Percentiles rank a stretch among this genome's conserved stretches.
phyloP scores from a whole-genome alignment of 2,888 invertebrate species.

The Palloptera scutellata region DNA sequence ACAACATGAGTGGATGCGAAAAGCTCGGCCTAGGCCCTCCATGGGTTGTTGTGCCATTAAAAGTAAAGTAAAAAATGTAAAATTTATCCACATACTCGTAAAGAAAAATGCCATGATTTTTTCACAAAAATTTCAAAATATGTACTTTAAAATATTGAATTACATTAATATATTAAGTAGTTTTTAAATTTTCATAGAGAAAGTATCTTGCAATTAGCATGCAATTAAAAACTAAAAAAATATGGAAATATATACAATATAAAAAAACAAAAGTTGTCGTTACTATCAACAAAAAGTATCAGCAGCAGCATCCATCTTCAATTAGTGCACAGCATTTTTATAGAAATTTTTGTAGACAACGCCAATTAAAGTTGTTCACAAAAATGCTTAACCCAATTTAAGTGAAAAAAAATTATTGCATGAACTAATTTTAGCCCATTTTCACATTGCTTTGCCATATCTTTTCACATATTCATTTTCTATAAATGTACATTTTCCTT shows the following conservation, averaged over 20 bases:
- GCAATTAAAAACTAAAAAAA: no score
- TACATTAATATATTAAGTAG: no score
- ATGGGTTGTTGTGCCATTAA: no score
- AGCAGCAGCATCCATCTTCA: neutral
- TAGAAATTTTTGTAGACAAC: no score
- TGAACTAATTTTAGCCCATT: neutral
- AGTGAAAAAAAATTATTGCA: neutral
- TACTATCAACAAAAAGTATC: neutral
- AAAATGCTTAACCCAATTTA: neutral
- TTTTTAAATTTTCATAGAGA: no score
- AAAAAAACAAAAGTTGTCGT: neutral
- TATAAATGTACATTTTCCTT: no score
- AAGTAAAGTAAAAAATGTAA: no score
- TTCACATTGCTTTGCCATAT: neutral
- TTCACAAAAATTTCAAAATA: neutral
- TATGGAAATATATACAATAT: neutral
- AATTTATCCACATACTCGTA: neutral
- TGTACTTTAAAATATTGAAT: neutral
- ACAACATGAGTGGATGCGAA: no score
- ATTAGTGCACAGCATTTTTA: no score
- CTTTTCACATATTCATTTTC: no score
- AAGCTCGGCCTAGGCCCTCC: no score
- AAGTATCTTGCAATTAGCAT: no score
- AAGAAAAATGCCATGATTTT: neutral
- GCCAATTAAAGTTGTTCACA: neutral